phyloP scores from a whole-genome alignment of 2,888 invertebrate species.

The Acanthococcus lagerstroemiae region DNA sequence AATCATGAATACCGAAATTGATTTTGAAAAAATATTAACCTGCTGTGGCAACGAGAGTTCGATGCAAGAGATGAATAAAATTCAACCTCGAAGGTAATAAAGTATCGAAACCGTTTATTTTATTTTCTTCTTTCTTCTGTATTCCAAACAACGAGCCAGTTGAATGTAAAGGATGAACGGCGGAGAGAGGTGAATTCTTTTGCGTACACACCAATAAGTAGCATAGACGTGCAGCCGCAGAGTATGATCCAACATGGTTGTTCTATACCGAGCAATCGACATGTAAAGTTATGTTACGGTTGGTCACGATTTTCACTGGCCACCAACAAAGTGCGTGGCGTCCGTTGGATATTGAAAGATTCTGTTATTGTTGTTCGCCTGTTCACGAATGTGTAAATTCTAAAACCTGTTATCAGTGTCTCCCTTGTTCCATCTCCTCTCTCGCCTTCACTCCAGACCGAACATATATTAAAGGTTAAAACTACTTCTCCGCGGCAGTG shows the following conservation, averaged over 20 bases:
- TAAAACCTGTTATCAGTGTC: not conserved
- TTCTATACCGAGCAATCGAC: slow-evolving; percentile 22
- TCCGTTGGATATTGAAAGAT: slow-evolving; percentile 19
- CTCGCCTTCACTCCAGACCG: not conserved
- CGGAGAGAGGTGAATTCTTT: slow-evolving; percentile 18
- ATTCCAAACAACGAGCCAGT: not conserved
- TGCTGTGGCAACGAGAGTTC: no score
- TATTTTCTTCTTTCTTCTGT: not conserved
- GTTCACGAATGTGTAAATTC: slow-evolving; percentile 12
- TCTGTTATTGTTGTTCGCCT: not conserved
- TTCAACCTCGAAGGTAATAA: no score
- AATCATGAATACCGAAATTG: no score
- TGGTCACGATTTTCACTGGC: slow-evolving; percentile 26
- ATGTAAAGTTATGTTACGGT: slow-evolving; percentile 31
- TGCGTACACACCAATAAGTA: slow-evolving; percentile 27
- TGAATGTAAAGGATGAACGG: not conserved
- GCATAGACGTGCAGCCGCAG: slow-evolving; percentile 23
- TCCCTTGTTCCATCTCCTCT: not conserved
- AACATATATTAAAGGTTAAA: not conserved
- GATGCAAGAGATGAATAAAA: no score
- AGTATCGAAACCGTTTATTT: not conserved
- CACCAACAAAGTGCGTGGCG: slow-evolving; percentile 30
- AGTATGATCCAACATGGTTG: slow-evolving; percentile 24
- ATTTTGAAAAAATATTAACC: no score
- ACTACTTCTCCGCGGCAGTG: not conserved